Evolutionary conservation across 2,888 invertebrate species (phyloP).

Genomic region (Eupithecia centaureata): DNA sequence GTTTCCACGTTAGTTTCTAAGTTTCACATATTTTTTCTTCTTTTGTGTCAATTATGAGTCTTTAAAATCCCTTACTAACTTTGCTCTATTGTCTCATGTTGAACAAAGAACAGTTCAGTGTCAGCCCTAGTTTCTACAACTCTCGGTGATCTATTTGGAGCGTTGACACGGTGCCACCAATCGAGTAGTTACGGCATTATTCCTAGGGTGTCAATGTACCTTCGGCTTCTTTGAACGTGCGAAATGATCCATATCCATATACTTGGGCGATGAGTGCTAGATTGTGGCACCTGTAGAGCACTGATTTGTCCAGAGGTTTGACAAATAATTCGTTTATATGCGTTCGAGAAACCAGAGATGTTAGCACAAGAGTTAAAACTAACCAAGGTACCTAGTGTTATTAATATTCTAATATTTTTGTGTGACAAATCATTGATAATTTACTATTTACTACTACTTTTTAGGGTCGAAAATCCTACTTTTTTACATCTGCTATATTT

Average conservation of each 20-base stretch:
- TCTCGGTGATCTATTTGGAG: constrained; percentile 28
- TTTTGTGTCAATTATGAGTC: too few relatives aligned
- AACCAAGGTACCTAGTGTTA: too few relatives aligned
- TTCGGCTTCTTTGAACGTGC: constrained; percentile 65
- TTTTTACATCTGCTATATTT: too few relatives aligned
- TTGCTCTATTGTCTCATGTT: not conserved
- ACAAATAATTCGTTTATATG: too few relatives aligned
- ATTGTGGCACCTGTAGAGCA: not conserved
- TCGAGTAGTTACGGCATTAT: constrained; percentile 36
- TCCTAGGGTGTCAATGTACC: constrained; percentile 56
- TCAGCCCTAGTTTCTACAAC: constrained; percentile 26
- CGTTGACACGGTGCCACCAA: constrained; percentile 40
- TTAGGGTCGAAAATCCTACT: not conserved
- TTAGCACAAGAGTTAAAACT: too few relatives aligned
- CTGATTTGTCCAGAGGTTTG: too few relatives aligned
- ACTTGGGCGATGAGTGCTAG: constrained; percentile 58
- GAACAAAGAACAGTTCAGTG: not conserved
- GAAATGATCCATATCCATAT: constrained; percentile 64
- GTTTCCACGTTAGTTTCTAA: too few relatives aligned
- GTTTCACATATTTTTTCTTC: too few relatives aligned
- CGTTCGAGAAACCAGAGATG: too few relatives aligned
- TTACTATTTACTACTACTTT: too few relatives aligned
- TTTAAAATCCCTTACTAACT: too few relatives aligned
- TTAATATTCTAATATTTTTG: too few relatives aligned
- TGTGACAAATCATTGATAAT: not conserved